A percentile compares a stretch with the other conserved stretches of the same genome.
Evolutionary conservation across 2,888 invertebrate species (phyloP).

Genomic region (Fragum sueziense): DNA sequence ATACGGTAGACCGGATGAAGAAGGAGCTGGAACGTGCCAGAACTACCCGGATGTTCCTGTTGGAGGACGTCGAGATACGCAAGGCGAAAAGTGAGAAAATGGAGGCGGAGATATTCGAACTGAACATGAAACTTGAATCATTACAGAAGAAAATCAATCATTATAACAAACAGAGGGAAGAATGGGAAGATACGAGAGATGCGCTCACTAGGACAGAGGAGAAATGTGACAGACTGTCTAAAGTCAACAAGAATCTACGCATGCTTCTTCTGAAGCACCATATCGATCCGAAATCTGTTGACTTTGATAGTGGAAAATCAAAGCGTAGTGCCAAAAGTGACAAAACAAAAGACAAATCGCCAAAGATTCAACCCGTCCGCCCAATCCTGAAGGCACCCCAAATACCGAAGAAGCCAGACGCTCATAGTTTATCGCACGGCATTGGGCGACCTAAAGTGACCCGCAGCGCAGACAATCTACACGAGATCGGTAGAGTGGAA

Average conservation of each 20-base stretch:
- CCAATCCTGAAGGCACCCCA: conserved; percentile 44
- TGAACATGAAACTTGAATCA: conserved; percentile 61
- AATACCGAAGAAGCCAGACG: conserved; percentile 38
- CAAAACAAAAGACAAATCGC: background rate
- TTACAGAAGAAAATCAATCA: conserved; percentile 55
- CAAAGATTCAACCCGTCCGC: background rate
- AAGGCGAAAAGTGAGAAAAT: conserved; percentile 58
- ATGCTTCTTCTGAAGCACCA: conserved; percentile 53
- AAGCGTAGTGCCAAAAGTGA: conserved; percentile 41
- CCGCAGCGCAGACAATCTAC: conserved; percentile 24
- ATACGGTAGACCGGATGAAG: conserved; percentile 58
- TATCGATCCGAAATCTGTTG: conserved; percentile 58
- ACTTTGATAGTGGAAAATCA: conserved; percentile 52
- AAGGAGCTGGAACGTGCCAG: conserved; percentile 54
- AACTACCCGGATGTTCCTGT: conserved; percentile 49
- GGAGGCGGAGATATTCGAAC: conserved; percentile 60
- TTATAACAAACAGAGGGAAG: conserved; percentile 39
- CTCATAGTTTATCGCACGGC: conserved; percentile 44
- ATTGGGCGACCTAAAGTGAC: conserved; percentile 6
- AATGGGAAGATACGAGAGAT: conserved; percentile 48
- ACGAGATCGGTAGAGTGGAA: conserved; percentile 36
- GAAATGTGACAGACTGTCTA: conserved; percentile 54
- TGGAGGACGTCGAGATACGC: conserved; percentile 59
- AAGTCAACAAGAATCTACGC: conserved; percentile 52
- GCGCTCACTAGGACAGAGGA: conserved; percentile 39